Percentiles rank a stretch among this genome's conserved stretches.
Conservation (phyloP, 2,888 invertebrate species). For the Myopa tessellatipennis region DNA sequence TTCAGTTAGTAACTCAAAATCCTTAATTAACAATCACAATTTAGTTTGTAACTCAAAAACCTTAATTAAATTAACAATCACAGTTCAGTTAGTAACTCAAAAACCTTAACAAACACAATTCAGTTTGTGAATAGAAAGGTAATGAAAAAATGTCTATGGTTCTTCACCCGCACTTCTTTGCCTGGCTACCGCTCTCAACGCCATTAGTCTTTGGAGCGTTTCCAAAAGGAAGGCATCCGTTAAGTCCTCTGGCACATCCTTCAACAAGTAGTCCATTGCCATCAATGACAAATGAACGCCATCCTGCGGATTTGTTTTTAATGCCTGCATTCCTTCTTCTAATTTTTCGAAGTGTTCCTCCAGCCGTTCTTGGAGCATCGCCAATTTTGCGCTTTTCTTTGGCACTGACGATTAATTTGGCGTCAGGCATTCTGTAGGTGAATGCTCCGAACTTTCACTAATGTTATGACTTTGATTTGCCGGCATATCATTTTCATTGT, state of each 20-base stretch:
- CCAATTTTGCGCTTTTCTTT: not conserved
- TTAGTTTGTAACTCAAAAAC: no score
- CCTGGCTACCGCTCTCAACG: slow-evolving; percentile 1
- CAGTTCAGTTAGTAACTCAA: no score
- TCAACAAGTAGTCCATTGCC: not conserved
- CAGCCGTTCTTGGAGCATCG: not conserved
- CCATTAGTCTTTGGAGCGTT: not conserved
- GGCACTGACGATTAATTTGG: not conserved
- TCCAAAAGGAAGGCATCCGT: not conserved
- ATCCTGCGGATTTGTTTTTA: not conserved
- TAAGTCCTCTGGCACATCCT: not conserved
- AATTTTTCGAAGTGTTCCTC: not conserved
- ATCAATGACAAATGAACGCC: not conserved
- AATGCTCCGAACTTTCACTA: not conserved
- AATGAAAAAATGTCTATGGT: no score
- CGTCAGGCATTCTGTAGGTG: not conserved
- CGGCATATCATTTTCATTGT: not conserved
- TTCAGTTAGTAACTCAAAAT: no score
- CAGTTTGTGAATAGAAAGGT: no score
- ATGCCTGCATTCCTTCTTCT: not conserved
- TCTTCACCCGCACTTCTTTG: not conserved
- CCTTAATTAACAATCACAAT: no score
- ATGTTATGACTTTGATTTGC: not conserved
- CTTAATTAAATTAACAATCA: no score
- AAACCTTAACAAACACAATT: no score